Conservation (phyloP, 2,797 vertebrate species). For the Centropyge bicolor region DNA sequence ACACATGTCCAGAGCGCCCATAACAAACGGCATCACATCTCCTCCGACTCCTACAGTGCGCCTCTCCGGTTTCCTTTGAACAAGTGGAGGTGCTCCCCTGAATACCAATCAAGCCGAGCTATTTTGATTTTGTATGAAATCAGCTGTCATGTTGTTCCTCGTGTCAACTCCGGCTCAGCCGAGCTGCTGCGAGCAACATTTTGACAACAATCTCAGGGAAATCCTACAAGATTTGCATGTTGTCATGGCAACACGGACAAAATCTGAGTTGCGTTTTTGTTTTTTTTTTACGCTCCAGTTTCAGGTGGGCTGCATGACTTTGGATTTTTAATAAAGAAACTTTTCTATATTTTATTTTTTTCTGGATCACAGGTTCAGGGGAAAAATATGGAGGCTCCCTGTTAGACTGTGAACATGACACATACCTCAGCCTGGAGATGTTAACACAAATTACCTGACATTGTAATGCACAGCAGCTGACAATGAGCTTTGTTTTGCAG, state of each 20-base stretch:
- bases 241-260: constrained; percentile 52
- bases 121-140: constrained; percentile 36
- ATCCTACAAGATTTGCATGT: constrained; percentile 40
- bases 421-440: neutral
- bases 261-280: constrained; percentile 1
- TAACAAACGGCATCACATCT: constrained; percentile 15
- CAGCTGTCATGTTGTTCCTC: constrained; percentile 30
- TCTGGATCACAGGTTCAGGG: neutral
- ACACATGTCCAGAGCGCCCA: neutral
- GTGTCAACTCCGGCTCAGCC: constrained; percentile 34
- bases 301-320: constrained; percentile 14
- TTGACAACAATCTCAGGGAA: constrained; percentile 52
- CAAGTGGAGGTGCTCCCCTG: constrained; percentile 2
- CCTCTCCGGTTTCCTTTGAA: constrained; percentile 2
- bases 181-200: constrained; percentile 39
- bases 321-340: neutral
- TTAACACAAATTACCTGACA: constrained; percentile 8
- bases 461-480: constrained; percentile 9
- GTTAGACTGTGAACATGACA: neutral
- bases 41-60: neutral
- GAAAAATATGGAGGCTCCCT: neutral
- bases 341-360: neutral
- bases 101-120: constrained; percentile 44
- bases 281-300: neutral
- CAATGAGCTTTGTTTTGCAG: neutral